These are phyloP conservation scores for Prorops nasuta DNA, from an alignment of 1,140 invertebrate species.

Conservation along the genomic window DNA sequence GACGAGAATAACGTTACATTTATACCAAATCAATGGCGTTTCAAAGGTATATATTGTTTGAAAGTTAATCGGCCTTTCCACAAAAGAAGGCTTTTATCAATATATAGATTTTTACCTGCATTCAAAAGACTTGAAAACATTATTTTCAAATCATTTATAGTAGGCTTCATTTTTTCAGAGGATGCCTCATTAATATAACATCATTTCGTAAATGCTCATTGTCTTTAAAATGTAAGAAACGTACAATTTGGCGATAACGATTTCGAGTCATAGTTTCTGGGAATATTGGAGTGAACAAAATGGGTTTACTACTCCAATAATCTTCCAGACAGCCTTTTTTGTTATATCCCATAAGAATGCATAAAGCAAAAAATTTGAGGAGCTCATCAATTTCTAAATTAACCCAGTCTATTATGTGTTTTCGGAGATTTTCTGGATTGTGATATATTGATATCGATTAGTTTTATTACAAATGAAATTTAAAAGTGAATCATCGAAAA, in stretches of 20 bases:
- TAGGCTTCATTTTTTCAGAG: constrained; percentile 18
- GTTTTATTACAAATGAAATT: constrained; percentile 4
- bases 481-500: constrained; percentile 1
- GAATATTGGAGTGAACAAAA: constrained; percentile 31
- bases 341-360: constrained; percentile 9
- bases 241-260: constrained; percentile 18
- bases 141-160: constrained; percentile 14
- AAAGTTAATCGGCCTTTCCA: constrained; percentile 3
- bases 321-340: constrained; percentile 14
- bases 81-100: constrained; percentile 9
- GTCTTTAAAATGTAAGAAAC: constrained; percentile 14
- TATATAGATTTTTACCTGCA: neutral
- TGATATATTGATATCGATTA: constrained; percentile 7
- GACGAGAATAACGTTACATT: no score
- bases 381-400: constrained; percentile 1
- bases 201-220: constrained; percentile 10
- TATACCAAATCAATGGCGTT: constrained; percentile 3
- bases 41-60: constrained; percentile 10
- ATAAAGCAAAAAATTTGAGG: constrained; percentile 8
- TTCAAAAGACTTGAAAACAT: constrained; percentile 12
- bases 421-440: constrained; percentile 2
- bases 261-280: constrained; percentile 23
- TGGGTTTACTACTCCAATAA: constrained; percentile 29
- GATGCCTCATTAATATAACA: constrained; percentile 15
- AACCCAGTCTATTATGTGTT: constrained; percentile 6